A percentile compares a stretch with the other conserved stretches of the same genome.
phyloP scores from a whole-genome alignment of 2,797 vertebrate genomes.

The Thaleichthys pacificus region DNA sequence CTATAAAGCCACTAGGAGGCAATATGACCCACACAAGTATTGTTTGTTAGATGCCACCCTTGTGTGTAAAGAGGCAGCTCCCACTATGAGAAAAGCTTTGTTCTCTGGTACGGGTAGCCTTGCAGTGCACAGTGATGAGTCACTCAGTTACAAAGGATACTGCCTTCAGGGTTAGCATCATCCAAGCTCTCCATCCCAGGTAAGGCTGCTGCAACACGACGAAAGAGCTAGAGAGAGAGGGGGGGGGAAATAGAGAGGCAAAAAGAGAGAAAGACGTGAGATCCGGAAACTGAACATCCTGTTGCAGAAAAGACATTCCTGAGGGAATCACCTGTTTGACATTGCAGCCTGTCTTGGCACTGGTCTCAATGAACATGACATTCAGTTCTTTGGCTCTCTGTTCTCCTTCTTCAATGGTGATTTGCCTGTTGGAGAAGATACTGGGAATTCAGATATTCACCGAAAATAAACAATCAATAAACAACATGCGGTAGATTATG shows the following conservation, averaged over 20 bases:
- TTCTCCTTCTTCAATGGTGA: conserved; percentile 91
- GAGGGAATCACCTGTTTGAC: conserved; percentile 88
- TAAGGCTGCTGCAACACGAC: conserved; percentile 89
- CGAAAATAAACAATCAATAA: not conserved
- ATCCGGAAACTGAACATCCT: not conserved
- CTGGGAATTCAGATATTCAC: conserved; percentile 25
- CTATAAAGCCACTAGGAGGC: not conserved
- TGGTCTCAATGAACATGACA: conserved; percentile 96
- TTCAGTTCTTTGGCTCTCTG: conserved; percentile 92
- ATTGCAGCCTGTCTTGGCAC: conserved; percentile 92
- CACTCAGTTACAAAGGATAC: conserved; percentile 84
- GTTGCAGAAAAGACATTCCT: conserved; percentile 2
- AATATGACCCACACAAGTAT: not conserved
- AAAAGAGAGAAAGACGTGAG: not conserved
- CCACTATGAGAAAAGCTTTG: conserved; percentile 49
- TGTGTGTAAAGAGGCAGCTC: conserved; percentile 53
- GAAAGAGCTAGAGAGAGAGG: conserved; percentile 81
- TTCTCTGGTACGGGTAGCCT: conserved; percentile 23
- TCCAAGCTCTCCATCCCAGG: conserved; percentile 94
- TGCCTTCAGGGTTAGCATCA: conserved; percentile 93
- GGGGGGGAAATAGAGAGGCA: not conserved
- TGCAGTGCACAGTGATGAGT: conserved; percentile 44
- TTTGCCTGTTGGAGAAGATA: conserved; percentile 78
- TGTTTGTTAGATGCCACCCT: not conserved
- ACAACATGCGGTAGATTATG: not conserved